Evolutionary conservation across 2,797 vertebrate species (phyloP).

Genomic region (Peromyscus eremicus): DNA sequence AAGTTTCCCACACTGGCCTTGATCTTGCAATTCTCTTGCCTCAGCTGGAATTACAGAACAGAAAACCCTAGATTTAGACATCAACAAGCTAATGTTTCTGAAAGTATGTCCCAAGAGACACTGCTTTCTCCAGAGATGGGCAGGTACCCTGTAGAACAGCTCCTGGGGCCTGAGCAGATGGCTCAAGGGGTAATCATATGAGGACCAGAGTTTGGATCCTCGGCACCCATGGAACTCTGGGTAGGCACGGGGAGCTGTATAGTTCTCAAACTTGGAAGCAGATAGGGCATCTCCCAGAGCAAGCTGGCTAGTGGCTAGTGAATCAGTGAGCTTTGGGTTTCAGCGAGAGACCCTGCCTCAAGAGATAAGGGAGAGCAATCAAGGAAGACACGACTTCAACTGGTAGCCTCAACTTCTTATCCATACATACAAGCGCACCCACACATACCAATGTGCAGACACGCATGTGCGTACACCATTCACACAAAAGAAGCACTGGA

Average conservation of each 20-base stretch:
- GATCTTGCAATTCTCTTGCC: background rate
- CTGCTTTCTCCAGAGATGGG: background rate
- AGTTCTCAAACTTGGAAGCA: background rate
- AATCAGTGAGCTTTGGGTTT: background rate
- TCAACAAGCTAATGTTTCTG: background rate
- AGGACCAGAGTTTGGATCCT: background rate
- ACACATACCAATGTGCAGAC: background rate
- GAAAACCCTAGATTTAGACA: background rate
- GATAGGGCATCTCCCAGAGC: background rate
- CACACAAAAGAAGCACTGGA: background rate
- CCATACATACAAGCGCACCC: background rate
- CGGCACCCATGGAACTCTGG: background rate
- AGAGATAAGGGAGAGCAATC: background rate
- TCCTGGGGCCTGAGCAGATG: background rate
- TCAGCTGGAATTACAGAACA: background rate
- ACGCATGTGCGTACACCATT: background rate
- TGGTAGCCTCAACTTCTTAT: background rate
- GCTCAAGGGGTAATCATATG: too few relatives aligned
- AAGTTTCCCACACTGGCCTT: background rate
- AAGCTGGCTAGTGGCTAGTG: background rate
- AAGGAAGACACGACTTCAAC: background rate
- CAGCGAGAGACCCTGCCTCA: background rate
- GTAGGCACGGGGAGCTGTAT: background rate
- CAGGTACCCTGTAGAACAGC: background rate
- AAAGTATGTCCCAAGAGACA: background rate